These are phyloP conservation scores for Strigops habroptila DNA, from an alignment of 2,113 vertebrate genomes.

Conservation along the genomic window DNA sequence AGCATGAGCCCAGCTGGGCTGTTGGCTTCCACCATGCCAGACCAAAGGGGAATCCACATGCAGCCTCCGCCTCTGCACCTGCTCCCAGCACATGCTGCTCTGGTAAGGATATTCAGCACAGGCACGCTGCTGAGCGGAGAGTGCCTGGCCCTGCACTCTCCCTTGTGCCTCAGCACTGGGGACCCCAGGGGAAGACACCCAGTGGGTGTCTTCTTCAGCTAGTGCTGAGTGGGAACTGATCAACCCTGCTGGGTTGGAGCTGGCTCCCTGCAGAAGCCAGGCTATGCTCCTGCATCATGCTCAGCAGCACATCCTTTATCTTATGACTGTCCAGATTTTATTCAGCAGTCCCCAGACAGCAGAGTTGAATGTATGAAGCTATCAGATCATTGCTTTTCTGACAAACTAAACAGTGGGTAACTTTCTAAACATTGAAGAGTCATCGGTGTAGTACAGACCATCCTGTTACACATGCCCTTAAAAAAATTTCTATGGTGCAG, in stretches of 20 bases:
- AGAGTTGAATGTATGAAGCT: not conserved
- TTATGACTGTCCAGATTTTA: not conserved
- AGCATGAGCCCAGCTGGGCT: not conserved
- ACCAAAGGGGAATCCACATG: not conserved
- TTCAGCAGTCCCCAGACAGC: not conserved
- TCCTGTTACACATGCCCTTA: not conserved
- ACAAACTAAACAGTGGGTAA: not conserved
- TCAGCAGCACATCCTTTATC: not conserved
- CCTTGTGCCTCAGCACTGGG: not conserved
- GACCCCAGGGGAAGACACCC: not conserved
- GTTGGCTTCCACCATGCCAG: not conserved
- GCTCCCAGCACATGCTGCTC: not conserved
- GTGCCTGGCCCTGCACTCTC: not conserved
- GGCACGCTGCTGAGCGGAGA: accelerated
- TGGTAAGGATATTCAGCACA: not conserved
- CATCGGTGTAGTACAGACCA: not conserved
- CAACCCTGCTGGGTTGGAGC: not conserved
- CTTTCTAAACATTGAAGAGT: not conserved
- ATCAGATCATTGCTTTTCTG: not conserved
- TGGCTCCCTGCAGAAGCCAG: not conserved
- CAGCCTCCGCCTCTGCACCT: not conserved
- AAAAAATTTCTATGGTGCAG: not conserved
- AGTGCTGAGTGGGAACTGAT: not conserved
- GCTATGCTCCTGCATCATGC: not conserved
- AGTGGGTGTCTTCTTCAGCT: not conserved